Percentiles rank a stretch among this genome's conserved stretches.
Evolutionary conservation across 2,888 invertebrate genomes (phyloP).

Genomic region (Rutpela maculata): DNA sequence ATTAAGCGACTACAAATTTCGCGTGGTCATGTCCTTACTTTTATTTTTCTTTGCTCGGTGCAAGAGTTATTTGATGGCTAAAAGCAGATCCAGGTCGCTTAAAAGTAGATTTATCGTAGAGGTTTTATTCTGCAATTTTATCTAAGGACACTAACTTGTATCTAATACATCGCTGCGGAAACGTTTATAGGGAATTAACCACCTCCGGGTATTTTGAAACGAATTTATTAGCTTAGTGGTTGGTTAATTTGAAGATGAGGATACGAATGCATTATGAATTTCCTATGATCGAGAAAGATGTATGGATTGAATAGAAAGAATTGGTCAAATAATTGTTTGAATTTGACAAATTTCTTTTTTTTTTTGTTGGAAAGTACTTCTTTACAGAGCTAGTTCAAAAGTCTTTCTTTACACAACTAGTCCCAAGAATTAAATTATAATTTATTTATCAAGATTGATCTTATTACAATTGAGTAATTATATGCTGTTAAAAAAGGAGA

Average conservation of each 20-base stretch:
- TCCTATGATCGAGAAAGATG: no score
- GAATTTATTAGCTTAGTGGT: neutral
- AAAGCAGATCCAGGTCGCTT: conserved; percentile 19
- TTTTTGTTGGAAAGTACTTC: no score
- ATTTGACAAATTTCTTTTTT: no score
- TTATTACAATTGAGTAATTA: no score
- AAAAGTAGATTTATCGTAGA: conserved; percentile 20
- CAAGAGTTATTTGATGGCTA: conserved; percentile 24
- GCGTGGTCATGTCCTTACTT: conserved; percentile 20
- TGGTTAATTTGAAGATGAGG: neutral
- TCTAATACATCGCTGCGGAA: neutral
- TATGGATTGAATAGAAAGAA: no score
- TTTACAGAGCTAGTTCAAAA: no score
- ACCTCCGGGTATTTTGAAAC: neutral
- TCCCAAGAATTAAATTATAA: no score
- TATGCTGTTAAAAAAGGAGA: no score
- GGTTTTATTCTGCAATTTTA: conserved; percentile 30
- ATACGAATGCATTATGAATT: neutral
- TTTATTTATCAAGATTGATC: no score
- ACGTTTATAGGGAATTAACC: neutral
- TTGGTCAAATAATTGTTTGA: no score
- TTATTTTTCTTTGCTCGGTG: conserved; percentile 34
- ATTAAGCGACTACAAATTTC: conserved; percentile 23
- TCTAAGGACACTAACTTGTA: conserved; percentile 14
- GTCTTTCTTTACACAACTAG: no score